These are phyloP conservation scores for Mus minutoides DNA, from an alignment of 2,797 vertebrate genomes.

Conservation along the genomic window DNA sequence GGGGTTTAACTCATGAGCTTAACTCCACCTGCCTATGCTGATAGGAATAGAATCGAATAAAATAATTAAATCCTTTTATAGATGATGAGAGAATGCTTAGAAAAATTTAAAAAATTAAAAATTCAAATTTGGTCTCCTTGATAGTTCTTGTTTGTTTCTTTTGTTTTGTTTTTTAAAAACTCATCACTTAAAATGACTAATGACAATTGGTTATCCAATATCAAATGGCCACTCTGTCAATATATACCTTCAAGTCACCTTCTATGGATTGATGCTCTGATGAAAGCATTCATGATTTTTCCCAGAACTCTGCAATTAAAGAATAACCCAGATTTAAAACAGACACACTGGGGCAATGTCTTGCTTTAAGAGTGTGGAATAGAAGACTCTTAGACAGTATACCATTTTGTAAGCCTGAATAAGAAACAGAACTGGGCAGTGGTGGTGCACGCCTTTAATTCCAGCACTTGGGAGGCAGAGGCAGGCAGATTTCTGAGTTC, in stretches of 20 bases:
- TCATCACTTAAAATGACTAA: not conserved
- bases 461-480: not conserved
- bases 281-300: not conserved
- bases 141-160: too few relatives aligned
- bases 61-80: not conserved
- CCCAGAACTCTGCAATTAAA: not conserved
- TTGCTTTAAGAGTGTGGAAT: not conserved
- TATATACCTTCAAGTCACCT: not conserved
- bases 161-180: not conserved
- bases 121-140: not conserved
- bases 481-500: not conserved
- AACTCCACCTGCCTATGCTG: not conserved
- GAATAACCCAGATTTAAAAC: conserved; percentile 22
- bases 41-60: not conserved
- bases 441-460: not conserved
- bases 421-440: not conserved
- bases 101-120: not conserved
- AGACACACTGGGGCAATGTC: not conserved
- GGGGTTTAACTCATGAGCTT: not conserved
- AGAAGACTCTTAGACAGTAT: not conserved
- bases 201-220: not conserved
- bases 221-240: not conserved
- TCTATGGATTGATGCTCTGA: not conserved
- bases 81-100: not conserved
- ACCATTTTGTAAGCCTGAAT: not conserved